Conservation (phyloP, 2,797 vertebrate genomes). For the Monodelphis domestica region DNA sequence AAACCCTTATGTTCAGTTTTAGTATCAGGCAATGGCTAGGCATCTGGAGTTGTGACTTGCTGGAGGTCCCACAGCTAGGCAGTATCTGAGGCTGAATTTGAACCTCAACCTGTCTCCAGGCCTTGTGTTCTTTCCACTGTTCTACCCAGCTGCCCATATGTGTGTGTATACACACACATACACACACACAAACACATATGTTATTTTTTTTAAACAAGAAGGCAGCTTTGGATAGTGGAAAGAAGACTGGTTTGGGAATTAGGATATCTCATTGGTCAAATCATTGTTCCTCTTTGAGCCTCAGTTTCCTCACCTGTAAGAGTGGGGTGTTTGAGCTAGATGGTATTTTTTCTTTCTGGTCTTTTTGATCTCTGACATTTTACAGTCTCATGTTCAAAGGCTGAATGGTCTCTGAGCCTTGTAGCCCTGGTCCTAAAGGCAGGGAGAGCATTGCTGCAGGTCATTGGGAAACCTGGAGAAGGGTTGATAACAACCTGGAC, state of each 20-base stretch:
- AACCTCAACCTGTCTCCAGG: no score
- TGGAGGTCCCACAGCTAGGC: no score
- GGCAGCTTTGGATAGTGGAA: background rate
- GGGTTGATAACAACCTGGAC: background rate
- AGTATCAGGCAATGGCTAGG: no score
- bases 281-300: background rate
- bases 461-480: background rate
- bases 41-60: no score
- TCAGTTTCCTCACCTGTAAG: background rate
- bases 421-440: background rate
- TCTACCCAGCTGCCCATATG: no score
- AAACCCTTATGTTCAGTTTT: no score
- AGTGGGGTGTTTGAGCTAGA: background rate
- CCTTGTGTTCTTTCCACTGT: no score
- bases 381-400: background rate
- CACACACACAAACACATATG: background rate
- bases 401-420: background rate
- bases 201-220: background rate
- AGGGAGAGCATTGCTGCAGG: background rate
- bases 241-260: no score
- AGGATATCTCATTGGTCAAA: background rate
- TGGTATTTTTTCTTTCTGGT: background rate
- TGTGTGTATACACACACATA: background rate
- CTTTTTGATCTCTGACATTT: background rate
- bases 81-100: no score